Percentiles rank a stretch among this genome's conserved stretches.
Evolutionary conservation across 1,140 invertebrate genomes (phyloP).

Genomic region (Drosophila suzukii): DNA sequence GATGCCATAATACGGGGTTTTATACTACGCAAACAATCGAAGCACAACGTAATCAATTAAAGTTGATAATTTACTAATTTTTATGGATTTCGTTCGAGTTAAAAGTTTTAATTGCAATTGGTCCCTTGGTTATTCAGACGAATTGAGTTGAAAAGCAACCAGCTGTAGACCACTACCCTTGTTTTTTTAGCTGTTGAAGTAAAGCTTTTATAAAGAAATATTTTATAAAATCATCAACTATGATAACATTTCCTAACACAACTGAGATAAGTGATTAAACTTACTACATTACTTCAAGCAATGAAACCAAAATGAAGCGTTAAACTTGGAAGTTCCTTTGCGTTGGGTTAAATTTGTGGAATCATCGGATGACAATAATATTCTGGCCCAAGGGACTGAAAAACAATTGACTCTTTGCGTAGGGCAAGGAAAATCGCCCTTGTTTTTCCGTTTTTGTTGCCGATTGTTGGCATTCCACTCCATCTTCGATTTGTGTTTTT

Average conservation of each 20-base stretch:
- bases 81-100: neutral
- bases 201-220: no score
- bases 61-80: neutral
- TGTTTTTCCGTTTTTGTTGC: conserved; percentile 33
- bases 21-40: conserved; percentile 8
- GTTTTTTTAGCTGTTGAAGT: no score
- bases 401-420: conserved; percentile 68
- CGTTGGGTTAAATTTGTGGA: conserved; percentile 15
- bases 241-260: no score
- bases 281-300: neutral
- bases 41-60: conserved; percentile 6
- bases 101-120: no score
- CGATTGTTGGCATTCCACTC: conserved; percentile 42
- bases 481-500: conserved; percentile 73
- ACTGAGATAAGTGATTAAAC: no score
- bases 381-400: conserved; percentile 30
- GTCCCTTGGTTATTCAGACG: no score
- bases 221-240: no score
- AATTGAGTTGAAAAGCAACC: no score
- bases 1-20: conserved; percentile 13
- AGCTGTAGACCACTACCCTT: no score
- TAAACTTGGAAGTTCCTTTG: conserved; percentile 1
- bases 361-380: conserved; percentile 47
- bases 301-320: neutral
- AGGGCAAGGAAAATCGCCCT: conserved; percentile 7